A percentile compares a stretch with the other conserved stretches of the same genome.
These are phyloP conservation scores for Columba livia DNA, from an alignment of 2,113 vertebrate species.

Conservation along the genomic window DNA sequence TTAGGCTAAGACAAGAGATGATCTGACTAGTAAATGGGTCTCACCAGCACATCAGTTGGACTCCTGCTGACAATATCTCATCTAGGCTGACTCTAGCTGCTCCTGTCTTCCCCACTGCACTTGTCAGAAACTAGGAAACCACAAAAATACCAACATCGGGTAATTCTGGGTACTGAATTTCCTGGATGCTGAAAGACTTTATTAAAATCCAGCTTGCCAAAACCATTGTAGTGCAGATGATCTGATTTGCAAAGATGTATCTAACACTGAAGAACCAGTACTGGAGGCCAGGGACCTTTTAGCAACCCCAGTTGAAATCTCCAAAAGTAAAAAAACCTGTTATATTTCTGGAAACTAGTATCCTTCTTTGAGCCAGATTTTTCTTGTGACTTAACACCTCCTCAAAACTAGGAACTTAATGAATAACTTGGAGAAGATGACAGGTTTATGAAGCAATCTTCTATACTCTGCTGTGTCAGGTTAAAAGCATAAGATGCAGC, in stretches of 20 bases:
- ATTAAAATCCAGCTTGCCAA: neutral
- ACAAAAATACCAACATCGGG: neutral
- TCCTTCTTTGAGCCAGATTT: neutral
- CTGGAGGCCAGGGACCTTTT: neutral
- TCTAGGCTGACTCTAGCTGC: neutral
- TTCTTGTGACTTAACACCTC: neutral
- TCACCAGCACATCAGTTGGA: neutral
- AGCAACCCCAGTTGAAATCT: neutral
- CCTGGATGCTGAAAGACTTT: neutral
- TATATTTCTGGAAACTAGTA: neutral
- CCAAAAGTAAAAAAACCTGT: neutral
- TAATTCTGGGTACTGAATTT: neutral
- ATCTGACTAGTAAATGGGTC: neutral
- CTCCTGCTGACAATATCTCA: neutral
- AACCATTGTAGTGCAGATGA: neutral
- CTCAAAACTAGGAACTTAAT: neutral
- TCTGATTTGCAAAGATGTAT: neutral
- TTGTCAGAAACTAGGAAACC: neutral
- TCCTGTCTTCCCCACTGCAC: neutral
- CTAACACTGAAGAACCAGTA: neutral
- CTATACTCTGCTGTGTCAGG: neutral
- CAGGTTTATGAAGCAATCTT: neutral
- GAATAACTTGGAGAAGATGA: neutral
- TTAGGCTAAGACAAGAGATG: neutral
- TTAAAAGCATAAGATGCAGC: neutral